Base-by-base conservation (phyloP, 2,888 invertebrate species). In the Amiota minor region DNA sequence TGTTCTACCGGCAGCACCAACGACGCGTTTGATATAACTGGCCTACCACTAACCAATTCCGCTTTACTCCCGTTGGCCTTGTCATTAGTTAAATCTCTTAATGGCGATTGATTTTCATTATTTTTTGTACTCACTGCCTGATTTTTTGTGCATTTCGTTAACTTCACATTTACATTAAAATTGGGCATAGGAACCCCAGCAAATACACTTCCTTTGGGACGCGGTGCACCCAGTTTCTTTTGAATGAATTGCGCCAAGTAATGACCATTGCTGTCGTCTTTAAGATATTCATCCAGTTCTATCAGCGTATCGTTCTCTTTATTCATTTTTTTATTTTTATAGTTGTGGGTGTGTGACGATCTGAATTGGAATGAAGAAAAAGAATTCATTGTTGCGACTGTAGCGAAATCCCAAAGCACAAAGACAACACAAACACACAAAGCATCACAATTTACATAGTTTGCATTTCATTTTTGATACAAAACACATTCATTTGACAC, bases 101-200 rank as follows among this genome's bases (percentile, higher is more conserved):
- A 18, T 47, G 65, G 65, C 47, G 45, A 65, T n/a, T 65, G 16
- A 6, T 35, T 35, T 6, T 8, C 35, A n/a, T n/a, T 35, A 35
- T 35, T 35, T 35, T 53, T 53, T 23, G 9, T 9, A 46, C 20
- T 49, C 65, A 49, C 65, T 6, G 47, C 11, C 65, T 49, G 65
- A 20, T 49, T 47, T 49, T 35, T n/a, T 14, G 20, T 14, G 20
- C 23, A 14, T 53, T 50, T 50, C 23, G 46, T 68, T 1, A 68
- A n/a, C n/a, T 68, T 68, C 6, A 68, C 20, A 23, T 50, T 68
- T 14, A 68, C 12, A 23, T 68, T 23, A 9, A 68, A 50, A 12
- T 20, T 10, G 9, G 67, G 67, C 20, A 68, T 47, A 6, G 67
- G 67, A 68, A 46, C 16, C 1, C 46, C n/a, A 14, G 50, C 50